phyloP scores from a whole-genome alignment of 2,888 invertebrate species.

The Apodemia arnacis region DNA sequence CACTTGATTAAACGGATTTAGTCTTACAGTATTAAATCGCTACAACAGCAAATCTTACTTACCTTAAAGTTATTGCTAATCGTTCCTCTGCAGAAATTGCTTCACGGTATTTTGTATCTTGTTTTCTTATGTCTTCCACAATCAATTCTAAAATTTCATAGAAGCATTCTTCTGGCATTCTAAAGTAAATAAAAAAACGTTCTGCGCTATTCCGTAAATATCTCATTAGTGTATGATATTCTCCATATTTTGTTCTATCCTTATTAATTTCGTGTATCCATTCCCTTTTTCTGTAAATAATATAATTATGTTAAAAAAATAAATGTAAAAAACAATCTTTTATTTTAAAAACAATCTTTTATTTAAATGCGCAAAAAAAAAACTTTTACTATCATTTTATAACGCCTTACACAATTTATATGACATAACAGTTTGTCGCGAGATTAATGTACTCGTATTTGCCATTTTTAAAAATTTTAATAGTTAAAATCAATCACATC shows the following conservation, averaged over 20 bases:
- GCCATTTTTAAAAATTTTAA: background rate
- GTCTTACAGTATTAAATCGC: conserved; percentile 27
- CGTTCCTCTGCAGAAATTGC: conserved; percentile 63
- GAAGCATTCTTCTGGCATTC: background rate
- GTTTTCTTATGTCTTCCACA: conserved; percentile 45
- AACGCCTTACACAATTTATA: too few relatives aligned
- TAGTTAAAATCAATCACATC: background rate
- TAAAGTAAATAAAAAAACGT: conserved; percentile 4
- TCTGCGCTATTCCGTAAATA: background rate
- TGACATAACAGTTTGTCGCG: too few relatives aligned
- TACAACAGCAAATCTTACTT: conserved; percentile 27
- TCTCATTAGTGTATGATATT: background rate
- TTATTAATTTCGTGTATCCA: conserved; percentile 4
- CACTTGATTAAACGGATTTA: too few relatives aligned
- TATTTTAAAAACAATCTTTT: too few relatives aligned
- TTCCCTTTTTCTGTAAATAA: background rate
- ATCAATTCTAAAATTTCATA: background rate
- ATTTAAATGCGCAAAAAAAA: too few relatives aligned
- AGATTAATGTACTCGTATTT: background rate
- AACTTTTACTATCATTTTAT: too few relatives aligned
- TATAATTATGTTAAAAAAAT: too few relatives aligned
- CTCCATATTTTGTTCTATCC: conserved; percentile 1
- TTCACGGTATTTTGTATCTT: conserved; percentile 58
- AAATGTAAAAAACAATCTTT: too few relatives aligned
- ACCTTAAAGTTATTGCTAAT: conserved; percentile 55